Conservation (phyloP, 2,113 vertebrate species). For the Carettochelys insculpta region DNA sequence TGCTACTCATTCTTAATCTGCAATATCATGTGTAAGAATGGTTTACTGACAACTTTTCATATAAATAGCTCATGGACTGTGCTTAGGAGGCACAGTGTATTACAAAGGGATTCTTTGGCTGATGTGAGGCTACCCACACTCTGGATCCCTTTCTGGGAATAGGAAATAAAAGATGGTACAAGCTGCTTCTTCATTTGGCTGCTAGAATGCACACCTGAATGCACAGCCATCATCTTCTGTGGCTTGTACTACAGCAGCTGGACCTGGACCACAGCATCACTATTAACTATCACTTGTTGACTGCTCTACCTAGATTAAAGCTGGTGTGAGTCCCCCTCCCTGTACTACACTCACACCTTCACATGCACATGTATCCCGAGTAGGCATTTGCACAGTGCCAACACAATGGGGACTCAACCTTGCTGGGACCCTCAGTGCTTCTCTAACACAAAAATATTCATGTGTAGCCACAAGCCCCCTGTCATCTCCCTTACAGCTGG, state of each 20-base stretch:
- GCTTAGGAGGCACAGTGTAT: background rate
- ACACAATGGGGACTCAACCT: background rate
- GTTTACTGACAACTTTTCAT: background rate
- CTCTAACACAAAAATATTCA: background rate
- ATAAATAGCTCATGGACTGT: fast-evolving
- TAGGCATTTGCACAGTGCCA: background rate
- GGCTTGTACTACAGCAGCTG: background rate
- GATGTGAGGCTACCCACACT: too few relatives aligned
- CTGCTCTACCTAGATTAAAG: background rate
- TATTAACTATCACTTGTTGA: background rate
- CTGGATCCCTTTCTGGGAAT: too few relatives aligned
- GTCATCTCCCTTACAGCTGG: background rate
- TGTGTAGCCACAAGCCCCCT: background rate
- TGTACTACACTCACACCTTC: background rate
- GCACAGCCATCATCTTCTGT: background rate
- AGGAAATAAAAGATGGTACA: too few relatives aligned
- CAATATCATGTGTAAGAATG: background rate
- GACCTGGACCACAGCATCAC: background rate
- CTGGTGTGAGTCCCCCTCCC: background rate
- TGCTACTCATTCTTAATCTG: constrained; percentile 32
- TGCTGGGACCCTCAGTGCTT: background rate
- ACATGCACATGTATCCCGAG: background rate
- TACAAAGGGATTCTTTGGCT: too few relatives aligned
- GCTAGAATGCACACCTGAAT: too few relatives aligned
- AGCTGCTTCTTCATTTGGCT: too few relatives aligned